phyloP scores from a whole-genome alignment of 2,888 invertebrate species.

The Deilephila porcellus region DNA sequence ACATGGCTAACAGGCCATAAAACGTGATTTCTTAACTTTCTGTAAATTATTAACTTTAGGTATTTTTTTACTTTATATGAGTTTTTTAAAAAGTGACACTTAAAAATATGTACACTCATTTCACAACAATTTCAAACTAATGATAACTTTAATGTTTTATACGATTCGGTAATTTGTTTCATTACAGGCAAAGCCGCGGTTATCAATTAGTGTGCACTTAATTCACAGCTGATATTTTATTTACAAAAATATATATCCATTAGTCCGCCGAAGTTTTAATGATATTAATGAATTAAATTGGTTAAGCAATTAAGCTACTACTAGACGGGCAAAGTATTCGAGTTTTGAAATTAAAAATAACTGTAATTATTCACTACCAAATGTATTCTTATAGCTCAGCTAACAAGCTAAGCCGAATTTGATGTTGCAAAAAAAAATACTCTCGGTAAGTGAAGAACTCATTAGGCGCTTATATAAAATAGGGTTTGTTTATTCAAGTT shows the following conservation, averaged over 20 bases:
- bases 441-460: too few relatives aligned
- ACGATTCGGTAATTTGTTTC: neutral
- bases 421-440: too few relatives aligned
- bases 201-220: conserved; percentile 8
- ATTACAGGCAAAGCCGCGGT: conserved; percentile 5
- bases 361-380: neutral
- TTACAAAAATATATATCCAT: conserved; percentile 7
- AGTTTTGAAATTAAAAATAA: neutral
- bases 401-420: too few relatives aligned
- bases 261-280: conserved; percentile 14
- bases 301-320: conserved; percentile 10
- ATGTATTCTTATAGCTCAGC: neutral
- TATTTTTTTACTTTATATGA: too few relatives aligned
- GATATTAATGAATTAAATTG: conserved; percentile 6
- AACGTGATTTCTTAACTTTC: neutral
- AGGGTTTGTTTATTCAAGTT: too few relatives aligned
- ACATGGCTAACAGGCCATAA: neutral
- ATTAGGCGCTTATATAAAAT: too few relatives aligned
- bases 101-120: neutral
- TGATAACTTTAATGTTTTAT: neutral
- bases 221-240: neutral
- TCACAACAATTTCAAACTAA: neutral
- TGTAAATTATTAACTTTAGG: neutral
- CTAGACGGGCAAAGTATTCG: neutral
- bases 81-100: too few relatives aligned